A percentile compares a stretch with the other conserved stretches of the same genome.
phyloP scores from a whole-genome alignment of 37 sponge, comb jelly and placozoan species.

The Diacarnus erythraeanus region DNA sequence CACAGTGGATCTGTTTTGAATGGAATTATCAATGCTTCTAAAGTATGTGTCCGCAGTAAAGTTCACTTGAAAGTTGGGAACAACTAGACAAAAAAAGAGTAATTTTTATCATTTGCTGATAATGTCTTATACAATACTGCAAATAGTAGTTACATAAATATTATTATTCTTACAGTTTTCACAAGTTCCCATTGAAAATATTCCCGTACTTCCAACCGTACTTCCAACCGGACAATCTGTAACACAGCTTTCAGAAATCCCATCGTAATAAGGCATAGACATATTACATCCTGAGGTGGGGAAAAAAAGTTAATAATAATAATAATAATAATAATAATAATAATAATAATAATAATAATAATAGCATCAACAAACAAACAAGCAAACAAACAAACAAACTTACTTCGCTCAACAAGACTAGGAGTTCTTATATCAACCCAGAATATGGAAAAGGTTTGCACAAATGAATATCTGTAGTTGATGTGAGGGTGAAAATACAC shows the following conservation, averaged over 20 bases:
- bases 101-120: too few species aligned
- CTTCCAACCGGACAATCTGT: neutral
- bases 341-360: neutral
- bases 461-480: neutral
- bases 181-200: neutral
- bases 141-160: neutral
- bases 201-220: neutral
- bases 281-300: neutral
- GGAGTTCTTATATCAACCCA: conserved; percentile 18
- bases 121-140: neutral
- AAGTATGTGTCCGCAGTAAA: neutral
- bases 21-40: neutral
- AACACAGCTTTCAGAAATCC: neutral
- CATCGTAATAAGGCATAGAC: neutral
- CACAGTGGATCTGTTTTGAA: neutral
- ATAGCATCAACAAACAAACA: neutral
- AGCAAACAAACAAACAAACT: neutral
- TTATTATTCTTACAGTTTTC: neutral
- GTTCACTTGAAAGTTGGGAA: neutral
- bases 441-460: neutral
- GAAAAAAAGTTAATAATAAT: neutral
- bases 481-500: neutral
- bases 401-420: conserved; percentile 18
- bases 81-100: neutral
- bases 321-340: neutral